phyloP scores from a whole-genome alignment of 2,797 vertebrate genomes.

The Characodon lateralis region DNA sequence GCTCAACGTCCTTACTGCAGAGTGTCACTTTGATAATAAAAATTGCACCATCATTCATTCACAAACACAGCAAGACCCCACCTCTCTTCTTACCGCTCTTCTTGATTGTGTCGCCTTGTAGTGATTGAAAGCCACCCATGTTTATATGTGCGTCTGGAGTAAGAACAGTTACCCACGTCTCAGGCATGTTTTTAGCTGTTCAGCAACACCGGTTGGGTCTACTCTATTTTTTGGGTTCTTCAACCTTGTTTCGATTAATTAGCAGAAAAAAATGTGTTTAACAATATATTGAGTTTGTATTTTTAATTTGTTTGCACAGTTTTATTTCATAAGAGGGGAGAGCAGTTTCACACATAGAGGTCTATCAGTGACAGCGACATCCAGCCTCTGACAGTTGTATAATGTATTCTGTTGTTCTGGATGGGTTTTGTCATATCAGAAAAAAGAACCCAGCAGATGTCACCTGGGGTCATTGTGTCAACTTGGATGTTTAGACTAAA shows the following conservation, averaged over 20 bases:
- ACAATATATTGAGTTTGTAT: background rate
- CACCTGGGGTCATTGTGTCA: conserved; percentile 3
- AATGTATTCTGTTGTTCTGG: background rate
- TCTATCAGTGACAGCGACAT: background rate
- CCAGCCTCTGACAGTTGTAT: background rate
- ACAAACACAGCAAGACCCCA: too few species aligned
- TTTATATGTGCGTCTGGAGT: too few species aligned
- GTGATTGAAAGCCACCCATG: too few species aligned
- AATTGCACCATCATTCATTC: too few species aligned
- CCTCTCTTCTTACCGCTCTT: background rate
- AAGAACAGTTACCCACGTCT: too few species aligned
- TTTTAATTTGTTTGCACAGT: background rate
- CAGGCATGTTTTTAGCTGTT: background rate
- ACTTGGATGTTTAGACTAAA: background rate
- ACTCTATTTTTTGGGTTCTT: background rate
- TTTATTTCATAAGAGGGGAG: background rate
- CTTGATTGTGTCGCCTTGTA: too few species aligned
- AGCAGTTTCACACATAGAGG: background rate
- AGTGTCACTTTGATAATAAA: too few species aligned
- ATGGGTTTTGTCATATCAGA: background rate
- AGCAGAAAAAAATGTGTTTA: background rate
- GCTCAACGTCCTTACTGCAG: too few species aligned
- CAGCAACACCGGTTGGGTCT: background rate
- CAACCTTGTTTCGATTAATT: background rate
- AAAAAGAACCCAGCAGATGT: background rate